phyloP scores from a whole-genome alignment of 1,140 invertebrate genomes.

The Nixonia krombeini region DNA sequence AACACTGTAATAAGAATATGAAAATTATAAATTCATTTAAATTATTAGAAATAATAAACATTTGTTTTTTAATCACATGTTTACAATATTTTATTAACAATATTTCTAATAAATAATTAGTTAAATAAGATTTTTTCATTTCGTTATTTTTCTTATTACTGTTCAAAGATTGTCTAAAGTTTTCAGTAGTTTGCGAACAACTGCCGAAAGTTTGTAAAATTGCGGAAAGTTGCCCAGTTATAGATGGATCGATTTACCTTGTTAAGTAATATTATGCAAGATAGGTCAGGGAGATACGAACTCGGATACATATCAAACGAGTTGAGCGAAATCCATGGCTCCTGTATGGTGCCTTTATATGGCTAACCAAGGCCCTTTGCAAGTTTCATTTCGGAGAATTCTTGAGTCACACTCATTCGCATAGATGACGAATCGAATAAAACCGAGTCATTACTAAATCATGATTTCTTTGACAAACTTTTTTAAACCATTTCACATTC shows the following conservation, averaged over 20 bases:
- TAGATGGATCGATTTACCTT: not conserved
- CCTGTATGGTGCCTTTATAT: slow-evolving; percentile 39
- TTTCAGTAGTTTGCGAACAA: too few species aligned
- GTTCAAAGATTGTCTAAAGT: too few species aligned
- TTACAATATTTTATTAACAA: too few species aligned
- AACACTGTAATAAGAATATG: too few species aligned
- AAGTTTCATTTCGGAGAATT: slow-evolving; percentile 41
- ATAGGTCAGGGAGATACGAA: slow-evolving; percentile 46
- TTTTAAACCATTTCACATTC: too few species aligned
- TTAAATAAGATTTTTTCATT: too few species aligned
- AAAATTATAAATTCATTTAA: too few species aligned
- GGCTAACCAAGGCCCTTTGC: slow-evolving; percentile 36
- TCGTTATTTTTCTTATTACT: too few species aligned
- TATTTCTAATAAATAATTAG: too few species aligned
- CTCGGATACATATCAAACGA: slow-evolving; percentile 39
- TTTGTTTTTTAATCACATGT: too few species aligned
- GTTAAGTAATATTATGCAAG: slow-evolving; percentile 14
- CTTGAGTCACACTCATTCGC: slow-evolving; percentile 47
- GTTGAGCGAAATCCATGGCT: slow-evolving; percentile 38
- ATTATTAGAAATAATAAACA: too few species aligned
- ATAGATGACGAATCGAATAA: slow-evolving; percentile 34
- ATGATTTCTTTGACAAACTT: slow-evolving; percentile 9
- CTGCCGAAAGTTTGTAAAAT: too few species aligned
- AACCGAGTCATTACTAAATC: not conserved
- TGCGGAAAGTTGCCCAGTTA: not conserved